Evolutionary conservation across 2,888 invertebrate genomes (phyloP), one percentile per base, ranked within the genome.

Genomic region (Drosophila crucigera): DNA sequence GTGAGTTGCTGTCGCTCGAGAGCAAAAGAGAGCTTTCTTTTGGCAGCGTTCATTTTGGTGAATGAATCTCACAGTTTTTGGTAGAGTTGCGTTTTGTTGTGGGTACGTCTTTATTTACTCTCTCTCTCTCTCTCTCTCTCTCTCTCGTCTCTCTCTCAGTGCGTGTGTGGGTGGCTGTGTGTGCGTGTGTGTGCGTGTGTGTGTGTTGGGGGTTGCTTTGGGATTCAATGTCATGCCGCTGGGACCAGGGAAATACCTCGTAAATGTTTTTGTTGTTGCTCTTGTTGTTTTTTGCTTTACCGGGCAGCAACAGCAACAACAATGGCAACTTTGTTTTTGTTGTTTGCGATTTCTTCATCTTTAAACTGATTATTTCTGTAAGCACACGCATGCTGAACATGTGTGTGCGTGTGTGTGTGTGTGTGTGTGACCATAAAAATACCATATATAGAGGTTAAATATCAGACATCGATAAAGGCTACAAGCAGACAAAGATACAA

Each of bases 201-300:
- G 53, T 67, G 58, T 52, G 76, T 81, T 84, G 73, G 89, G 89
- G 91, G 92, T 92, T 92, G 93, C 93, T 93, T 89, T 91, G 93
- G 93, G 93, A 93, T 90, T 93, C 91, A 84, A 86, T 90, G 91
- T 91, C 93, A 93, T 92, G 93, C 93, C 93, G 92, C 82, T 93
- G 93, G 93, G 93, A 93, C 92, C 91, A 91, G 91, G 92, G 92
- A 92, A 92, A 91, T 89, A 91, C 91, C 89, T 92, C 70, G 69
- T 70, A 77, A 83, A 68, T 71, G 90, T 74, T 76, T 31, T 67
- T 67, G 56, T 63, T 80, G 66, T 75, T 76, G 68, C 65, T 50
- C 11, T 60, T 82, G 54, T 73, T 73, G 58, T 65, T 72, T 71
- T 58, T 10, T 41, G 25, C 70, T 74, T 59, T 47, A 55, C 64